phyloP scores from a whole-genome alignment of 2,888 invertebrate genomes.

The Pammene fasciana region DNA sequence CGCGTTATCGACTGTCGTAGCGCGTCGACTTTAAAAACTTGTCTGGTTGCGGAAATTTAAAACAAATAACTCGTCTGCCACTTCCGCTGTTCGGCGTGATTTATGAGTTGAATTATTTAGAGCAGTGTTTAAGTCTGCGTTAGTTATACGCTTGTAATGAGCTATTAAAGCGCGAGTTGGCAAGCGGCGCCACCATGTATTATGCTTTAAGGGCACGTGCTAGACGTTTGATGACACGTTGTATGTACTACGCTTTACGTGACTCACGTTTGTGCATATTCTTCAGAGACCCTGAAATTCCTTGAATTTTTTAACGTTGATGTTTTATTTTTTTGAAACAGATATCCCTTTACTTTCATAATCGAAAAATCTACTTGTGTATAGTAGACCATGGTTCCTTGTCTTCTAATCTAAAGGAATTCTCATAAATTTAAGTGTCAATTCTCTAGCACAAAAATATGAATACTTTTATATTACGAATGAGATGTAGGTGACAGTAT shows the following conservation, averaged over 20 bases:
- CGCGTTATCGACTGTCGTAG: conserved; percentile 21
- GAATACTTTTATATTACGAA: no score
- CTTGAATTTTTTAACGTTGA: conserved; percentile 5
- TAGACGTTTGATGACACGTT: conserved; percentile 46
- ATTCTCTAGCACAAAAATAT: no score
- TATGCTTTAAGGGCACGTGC: conserved; percentile 66
- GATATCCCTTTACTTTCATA: background rate
- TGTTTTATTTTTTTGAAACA: background rate
- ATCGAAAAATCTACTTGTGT: background rate
- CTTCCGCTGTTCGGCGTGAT: conserved; percentile 60
- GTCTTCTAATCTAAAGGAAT: background rate
- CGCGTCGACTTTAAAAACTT: conserved; percentile 45
- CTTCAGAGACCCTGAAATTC: conserved; percentile 9
- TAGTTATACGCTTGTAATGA: conserved; percentile 64
- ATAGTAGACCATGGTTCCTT: background rate
- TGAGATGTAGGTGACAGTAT: no score
- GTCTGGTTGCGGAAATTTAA: conserved; percentile 53
- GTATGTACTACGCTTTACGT: conserved; percentile 22
- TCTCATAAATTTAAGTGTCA: background rate
- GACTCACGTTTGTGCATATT: conserved; percentile 24
- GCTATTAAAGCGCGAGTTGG: conserved; percentile 71
- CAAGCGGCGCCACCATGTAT: conserved; percentile 56
- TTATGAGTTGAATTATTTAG: conserved; percentile 64
- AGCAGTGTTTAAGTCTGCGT: conserved; percentile 58
- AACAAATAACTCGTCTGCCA: conserved; percentile 54